Evolutionary conservation across 2,113 vertebrate species (phyloP), one percentile per base, ranked within the genome.

Genomic region (Hypomesus transpacificus): DNA sequence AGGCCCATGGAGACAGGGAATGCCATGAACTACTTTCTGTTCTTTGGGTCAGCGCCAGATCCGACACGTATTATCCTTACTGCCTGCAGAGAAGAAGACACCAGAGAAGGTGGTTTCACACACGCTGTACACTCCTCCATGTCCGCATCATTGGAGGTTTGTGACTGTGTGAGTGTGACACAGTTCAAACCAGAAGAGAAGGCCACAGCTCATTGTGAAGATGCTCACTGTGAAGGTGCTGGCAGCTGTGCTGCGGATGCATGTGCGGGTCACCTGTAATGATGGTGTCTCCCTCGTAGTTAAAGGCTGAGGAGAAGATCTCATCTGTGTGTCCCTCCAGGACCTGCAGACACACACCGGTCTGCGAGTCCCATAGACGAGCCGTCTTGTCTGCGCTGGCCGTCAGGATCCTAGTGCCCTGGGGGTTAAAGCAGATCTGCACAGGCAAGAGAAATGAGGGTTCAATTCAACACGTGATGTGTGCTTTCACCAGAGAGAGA

Each of bases 61-160:
- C 82, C 94, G 90, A 67, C 96, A 98, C 67, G 95, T 96, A 82
- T 98, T 98, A 75, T 99, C 96, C 87, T 97, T 98, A 91, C 96
- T 96, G 21, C 96, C 96, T 98, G 86, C 65, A 51, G 86, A 67
- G 63, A 66, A 74, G 59, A 51, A 24, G 66, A 26, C 2, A 14
- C 3, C 11, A 74, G n/a, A 65, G 60, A 46, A 8, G 39, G 39
- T 9, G 1, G 39, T 9, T 46, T 46, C 8, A 46, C 75, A 46
- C 75, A 81, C 8, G 53, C 75, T 77, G 69, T 50, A 65, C 1
- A 17, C 14, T 78, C 70, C 61, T 69, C 28, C 26, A 61, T 2
- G 39, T 46, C 39, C 39, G 13, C 39, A 7, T 46, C 39, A 11
- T 13, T 46, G 39, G 39, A 46, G 9, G 39, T 2, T 46, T 46